These are phyloP conservation scores for Platygyra sinensis DNA, from an alignment of 64 coral and sea anemone genomes.

Conservation along the genomic window DNA sequence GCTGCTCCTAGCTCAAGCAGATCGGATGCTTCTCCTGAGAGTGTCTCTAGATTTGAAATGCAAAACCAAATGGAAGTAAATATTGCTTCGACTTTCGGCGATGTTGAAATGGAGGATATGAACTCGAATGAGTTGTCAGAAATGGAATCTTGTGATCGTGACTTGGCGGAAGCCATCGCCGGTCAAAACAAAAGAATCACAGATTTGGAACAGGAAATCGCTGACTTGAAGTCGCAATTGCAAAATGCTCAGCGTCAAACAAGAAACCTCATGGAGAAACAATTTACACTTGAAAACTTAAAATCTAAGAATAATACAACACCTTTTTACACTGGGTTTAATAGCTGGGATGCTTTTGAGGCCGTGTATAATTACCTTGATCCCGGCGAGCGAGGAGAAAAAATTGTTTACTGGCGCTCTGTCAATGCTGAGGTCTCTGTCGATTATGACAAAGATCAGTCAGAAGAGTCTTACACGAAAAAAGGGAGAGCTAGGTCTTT, in stretches of 20 bases:
- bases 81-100: constrained; percentile 18
- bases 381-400: constrained; percentile 52
- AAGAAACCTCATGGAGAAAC: constrained; percentile 13
- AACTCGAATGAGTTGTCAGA: too few species aligned
- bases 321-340: constrained; percentile 54
- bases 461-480: background rate
- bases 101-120: constrained; percentile 5
- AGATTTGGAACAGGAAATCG: constrained; percentile 29
- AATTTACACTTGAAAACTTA: constrained; percentile 19
- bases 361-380: constrained; percentile 49
- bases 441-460: background rate
- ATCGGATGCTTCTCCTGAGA: constrained; percentile 36
- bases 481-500: background rate
- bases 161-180: constrained; percentile 26
- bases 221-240: constrained; percentile 10
- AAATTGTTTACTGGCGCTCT: constrained; percentile 35
- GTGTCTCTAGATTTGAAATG: constrained; percentile 3
- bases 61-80: constrained; percentile 12
- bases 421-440: constrained; percentile 47
- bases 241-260: constrained; percentile 34
- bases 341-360: constrained; percentile 38
- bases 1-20: background rate
- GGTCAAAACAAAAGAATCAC: constrained; percentile 18
- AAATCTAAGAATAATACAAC: constrained; percentile 32
- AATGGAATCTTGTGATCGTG: background rate